Evolutionary conservation across 2,797 vertebrate species (phyloP).

Genomic region (Brotogeris chrysoptera): DNA sequence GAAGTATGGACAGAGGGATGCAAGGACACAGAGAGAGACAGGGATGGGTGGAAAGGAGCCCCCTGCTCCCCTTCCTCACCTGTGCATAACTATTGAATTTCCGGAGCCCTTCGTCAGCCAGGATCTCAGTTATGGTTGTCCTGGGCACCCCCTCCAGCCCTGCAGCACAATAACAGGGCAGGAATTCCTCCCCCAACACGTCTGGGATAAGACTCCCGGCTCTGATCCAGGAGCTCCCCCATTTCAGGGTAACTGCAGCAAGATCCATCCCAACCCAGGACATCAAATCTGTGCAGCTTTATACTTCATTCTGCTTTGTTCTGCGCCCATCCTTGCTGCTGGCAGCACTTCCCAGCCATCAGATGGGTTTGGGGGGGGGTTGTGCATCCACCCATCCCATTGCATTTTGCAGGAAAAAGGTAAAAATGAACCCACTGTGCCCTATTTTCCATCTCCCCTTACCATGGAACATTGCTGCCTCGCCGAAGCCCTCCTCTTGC

Average conservation of each 20-base stretch:
- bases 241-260: background rate
- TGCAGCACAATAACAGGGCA: background rate
- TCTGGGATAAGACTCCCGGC: accelerated
- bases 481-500: slow-evolving; percentile 80
- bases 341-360: background rate
- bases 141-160: background rate
- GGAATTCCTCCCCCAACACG: accelerated
- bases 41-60: background rate
- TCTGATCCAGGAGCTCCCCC: background rate
- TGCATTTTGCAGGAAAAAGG: background rate
- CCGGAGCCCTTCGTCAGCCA: slow-evolving; percentile 69
- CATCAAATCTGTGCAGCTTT: accelerated
- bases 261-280: background rate
- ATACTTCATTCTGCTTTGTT: background rate
- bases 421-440: accelerated
- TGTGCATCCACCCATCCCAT: accelerated
- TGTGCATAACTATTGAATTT: slow-evolving; percentile 82
- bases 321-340: background rate
- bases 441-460: background rate
- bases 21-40: accelerated
- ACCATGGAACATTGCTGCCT: slow-evolving; percentile 84
- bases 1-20: accelerated
- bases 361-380: background rate
- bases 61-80: slow-evolving; percentile 66
- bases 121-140: slow-evolving; percentile 76